Evolutionary conservation across 2,888 invertebrate genomes (phyloP).

Genomic region (Brenthis daphne): DNA sequence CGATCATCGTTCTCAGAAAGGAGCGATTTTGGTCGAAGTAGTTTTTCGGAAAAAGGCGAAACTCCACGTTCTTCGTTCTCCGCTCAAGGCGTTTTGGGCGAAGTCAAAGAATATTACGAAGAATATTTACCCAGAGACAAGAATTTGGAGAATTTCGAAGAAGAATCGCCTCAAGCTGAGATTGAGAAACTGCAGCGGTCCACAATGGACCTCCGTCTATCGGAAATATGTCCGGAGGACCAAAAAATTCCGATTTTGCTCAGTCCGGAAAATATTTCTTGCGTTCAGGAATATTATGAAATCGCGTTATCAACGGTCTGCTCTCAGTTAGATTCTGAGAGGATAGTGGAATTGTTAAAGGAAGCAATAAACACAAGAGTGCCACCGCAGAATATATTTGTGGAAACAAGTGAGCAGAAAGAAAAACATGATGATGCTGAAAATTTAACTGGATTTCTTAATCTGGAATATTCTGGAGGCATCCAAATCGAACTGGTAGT

Average conservation of each 20-base stretch:
- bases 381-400: slow-evolving; percentile 84
- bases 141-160: slow-evolving; percentile 59
- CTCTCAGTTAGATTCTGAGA: slow-evolving; percentile 89
- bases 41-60: slow-evolving; percentile 74
- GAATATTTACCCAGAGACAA: slow-evolving; percentile 71
- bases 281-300: slow-evolving; percentile 83
- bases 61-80: slow-evolving; percentile 75
- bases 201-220: slow-evolving; percentile 71
- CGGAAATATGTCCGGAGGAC: slow-evolving; percentile 66
- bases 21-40: slow-evolving; percentile 77
- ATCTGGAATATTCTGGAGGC: slow-evolving; percentile 90
- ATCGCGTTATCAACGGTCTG: slow-evolving; percentile 90
- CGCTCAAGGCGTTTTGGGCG: slow-evolving; percentile 70
- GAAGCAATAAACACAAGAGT: slow-evolving; percentile 90
- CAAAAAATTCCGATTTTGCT: slow-evolving; percentile 65
- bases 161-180: slow-evolving; percentile 54
- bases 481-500: slow-evolving; percentile 93
- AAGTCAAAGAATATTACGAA: slow-evolving; percentile 72
- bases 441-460: slow-evolving; percentile 79
- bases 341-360: slow-evolving; percentile 90
- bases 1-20: slow-evolving; percentile 78
- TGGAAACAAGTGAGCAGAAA: slow-evolving; percentile 66
- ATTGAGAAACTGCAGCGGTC: slow-evolving; percentile 72
- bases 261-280: slow-evolving; percentile 69
- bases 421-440: slow-evolving; percentile 55